Percentiles rank a stretch among this genome's conserved stretches.
Conservation (phyloP, 2,113 vertebrate genomes). For the Ceuthmochares aereus region DNA sequence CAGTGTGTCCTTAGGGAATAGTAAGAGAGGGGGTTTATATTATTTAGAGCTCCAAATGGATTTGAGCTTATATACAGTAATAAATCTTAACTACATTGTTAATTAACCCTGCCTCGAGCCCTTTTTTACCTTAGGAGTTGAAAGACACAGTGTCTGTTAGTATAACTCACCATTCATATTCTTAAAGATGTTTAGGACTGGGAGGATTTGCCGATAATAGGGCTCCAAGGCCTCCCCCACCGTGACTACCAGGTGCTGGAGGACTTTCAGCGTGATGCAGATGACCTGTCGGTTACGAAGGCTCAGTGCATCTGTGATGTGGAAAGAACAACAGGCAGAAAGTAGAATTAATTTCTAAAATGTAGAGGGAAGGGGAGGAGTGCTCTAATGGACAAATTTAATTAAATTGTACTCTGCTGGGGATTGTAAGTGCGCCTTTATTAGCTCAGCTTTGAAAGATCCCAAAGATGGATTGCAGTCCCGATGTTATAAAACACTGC, state of each 20-base stretch:
- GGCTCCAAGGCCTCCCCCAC: slow-evolving; percentile 92
- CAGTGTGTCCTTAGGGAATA: slow-evolving; percentile 40
- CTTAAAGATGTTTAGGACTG: slow-evolving; percentile 96
- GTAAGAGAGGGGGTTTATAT: neutral
- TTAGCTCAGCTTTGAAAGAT: slow-evolving; percentile 67
- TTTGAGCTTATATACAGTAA: slow-evolving; percentile 58
- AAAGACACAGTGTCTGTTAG: neutral
- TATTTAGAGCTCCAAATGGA: slow-evolving; percentile 60
- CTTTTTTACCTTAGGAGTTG: neutral
- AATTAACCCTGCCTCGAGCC: slow-evolving; percentile 50
- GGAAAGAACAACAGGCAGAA: slow-evolving; percentile 55
- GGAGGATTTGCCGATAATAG: slow-evolving; percentile 94
- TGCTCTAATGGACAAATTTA: slow-evolving; percentile 55
- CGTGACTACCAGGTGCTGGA: slow-evolving; percentile 94
- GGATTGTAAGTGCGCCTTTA: slow-evolving; percentile 64
- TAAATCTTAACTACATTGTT: slow-evolving; percentile 63
- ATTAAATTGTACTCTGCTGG: slow-evolving; percentile 65
- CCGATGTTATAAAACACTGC: slow-evolving; percentile 69
- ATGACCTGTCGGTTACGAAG: slow-evolving; percentile 91
- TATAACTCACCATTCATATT: slow-evolving; percentile 88
- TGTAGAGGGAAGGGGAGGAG: slow-evolving; percentile 10
- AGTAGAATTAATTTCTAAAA: slow-evolving; percentile 54
- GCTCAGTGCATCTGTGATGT: slow-evolving; percentile 87
- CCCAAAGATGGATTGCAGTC: slow-evolving; percentile 62
- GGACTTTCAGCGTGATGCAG: slow-evolving; percentile 89